Evolutionary conservation across 2,888 invertebrate species (phyloP).

Genomic region (Capitulum mitella): DNA sequence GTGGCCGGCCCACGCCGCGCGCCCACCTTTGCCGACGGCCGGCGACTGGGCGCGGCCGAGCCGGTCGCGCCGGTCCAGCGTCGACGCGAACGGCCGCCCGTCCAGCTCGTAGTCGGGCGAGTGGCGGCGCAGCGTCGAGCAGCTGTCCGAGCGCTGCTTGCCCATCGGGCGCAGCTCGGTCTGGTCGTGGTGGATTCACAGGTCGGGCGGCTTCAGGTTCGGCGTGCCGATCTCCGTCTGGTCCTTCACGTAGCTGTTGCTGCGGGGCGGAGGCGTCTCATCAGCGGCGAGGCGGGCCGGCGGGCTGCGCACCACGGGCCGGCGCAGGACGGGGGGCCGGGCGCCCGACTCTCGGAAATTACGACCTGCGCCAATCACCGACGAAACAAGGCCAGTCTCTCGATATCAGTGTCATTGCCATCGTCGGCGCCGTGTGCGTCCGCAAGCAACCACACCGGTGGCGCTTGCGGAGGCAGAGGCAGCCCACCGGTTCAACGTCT

Average conservation of each 20-base stretch:
- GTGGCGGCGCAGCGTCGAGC: slow-evolving; percentile 2
- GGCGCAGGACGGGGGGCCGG: too few species aligned
- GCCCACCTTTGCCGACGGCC: not conserved
- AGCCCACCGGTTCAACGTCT: too few species aligned
- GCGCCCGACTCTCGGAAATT: too few species aligned
- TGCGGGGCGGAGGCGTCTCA: slow-evolving; percentile 16
- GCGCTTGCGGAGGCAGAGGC: too few species aligned
- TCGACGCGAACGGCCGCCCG: not conserved
- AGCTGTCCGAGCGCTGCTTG: slow-evolving; percentile 46
- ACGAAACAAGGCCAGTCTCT: too few species aligned
- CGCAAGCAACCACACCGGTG: too few species aligned
- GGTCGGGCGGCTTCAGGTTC: slow-evolving; percentile 78
- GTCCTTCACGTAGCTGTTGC: slow-evolving; percentile 39
- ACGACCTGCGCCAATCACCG: too few species aligned
- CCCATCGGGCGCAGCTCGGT: slow-evolving; percentile 89
- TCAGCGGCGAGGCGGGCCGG: too few species aligned
- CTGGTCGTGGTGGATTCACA: slow-evolving; percentile 91
- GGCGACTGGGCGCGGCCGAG: slow-evolving; percentile 39
- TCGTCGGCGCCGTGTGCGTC: too few species aligned
- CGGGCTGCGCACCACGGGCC: too few species aligned
- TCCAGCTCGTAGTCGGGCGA: slow-evolving; percentile 2
- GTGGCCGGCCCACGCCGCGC: not conserved
- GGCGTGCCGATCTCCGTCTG: slow-evolving; percentile 43
- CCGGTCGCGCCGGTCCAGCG: slow-evolving; percentile 39
- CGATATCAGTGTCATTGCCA: too few species aligned